Evolutionary conservation across 2,797 vertebrate genomes (phyloP).

Genomic region (Sebastes cheni): DNA sequence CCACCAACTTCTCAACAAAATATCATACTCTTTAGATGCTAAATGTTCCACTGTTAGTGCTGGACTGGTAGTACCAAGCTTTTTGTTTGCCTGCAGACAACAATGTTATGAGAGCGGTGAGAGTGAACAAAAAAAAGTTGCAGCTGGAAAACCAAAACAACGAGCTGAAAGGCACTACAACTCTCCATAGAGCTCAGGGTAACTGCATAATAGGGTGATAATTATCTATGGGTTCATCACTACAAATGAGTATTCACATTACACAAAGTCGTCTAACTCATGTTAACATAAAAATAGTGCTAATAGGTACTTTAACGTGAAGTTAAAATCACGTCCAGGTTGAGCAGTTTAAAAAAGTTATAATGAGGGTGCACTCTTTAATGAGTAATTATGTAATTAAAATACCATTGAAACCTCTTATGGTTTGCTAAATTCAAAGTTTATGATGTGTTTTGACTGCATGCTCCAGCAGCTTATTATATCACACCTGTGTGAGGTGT

Average conservation of each 20-base stretch:
- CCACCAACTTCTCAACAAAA: background rate
- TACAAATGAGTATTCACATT: background rate
- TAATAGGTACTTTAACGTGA: background rate
- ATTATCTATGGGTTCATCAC: background rate
- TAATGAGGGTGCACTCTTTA: no score
- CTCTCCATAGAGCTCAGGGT: background rate
- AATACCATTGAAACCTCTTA: background rate
- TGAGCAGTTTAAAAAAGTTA: background rate
- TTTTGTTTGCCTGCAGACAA: background rate
- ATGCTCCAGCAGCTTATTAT: background rate
- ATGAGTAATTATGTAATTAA: background rate
- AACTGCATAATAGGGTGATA: background rate
- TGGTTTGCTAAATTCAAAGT: background rate
- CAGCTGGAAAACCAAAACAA: background rate
- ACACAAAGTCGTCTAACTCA: background rate
- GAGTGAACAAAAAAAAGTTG: background rate
- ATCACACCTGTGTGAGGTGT: background rate
- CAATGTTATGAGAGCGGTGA: background rate
- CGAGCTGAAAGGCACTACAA: background rate
- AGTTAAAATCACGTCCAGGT: background rate
- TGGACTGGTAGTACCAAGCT: background rate
- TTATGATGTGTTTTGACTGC: background rate
- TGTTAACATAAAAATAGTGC: background rate
- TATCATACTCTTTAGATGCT: background rate
- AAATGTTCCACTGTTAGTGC: background rate